phyloP scores from a whole-genome alignment of 2,113 vertebrate genomes.

The Haemorhous mexicanus region DNA sequence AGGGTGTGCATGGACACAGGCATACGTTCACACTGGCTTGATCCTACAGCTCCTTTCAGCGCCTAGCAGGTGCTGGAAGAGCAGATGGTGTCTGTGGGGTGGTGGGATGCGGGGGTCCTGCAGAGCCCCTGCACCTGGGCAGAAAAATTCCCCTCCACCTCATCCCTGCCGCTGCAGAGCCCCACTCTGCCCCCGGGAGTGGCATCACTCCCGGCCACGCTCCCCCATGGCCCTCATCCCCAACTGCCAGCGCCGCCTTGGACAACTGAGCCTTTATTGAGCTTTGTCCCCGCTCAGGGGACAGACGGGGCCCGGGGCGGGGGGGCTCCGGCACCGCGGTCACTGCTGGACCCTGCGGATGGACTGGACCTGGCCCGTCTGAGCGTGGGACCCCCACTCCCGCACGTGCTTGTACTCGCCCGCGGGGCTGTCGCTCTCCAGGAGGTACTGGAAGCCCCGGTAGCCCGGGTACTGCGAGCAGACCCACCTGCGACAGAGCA shows the following conservation, averaged over 20 bases:
- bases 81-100: neutral
- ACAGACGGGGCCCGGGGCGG: neutral
- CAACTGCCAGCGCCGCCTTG: neutral
- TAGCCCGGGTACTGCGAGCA: constrained; percentile 94
- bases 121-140: neutral
- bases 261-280: constrained; percentile 55
- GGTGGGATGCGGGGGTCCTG: neutral
- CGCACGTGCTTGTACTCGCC: constrained; percentile 91
- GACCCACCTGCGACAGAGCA: constrained; percentile 79
- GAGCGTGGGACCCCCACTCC: constrained; percentile 89
- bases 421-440: constrained; percentile 88
- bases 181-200: accelerated
- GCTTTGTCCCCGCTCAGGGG: neutral
- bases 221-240: neutral
- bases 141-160: neutral
- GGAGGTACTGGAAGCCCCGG: constrained; percentile 91
- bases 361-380: constrained; percentile 92
- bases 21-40: neutral
- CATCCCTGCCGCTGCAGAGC: neutral
- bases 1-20: no score
- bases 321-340: neutral
- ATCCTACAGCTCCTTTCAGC: neutral
- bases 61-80: neutral
- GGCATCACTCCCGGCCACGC: accelerated
- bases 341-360: constrained; percentile 93